Evolutionary conservation across 2,113 vertebrate species (phyloP), one percentile per base, ranked within the genome.

Genomic region (Osmerus mordax): DNA sequence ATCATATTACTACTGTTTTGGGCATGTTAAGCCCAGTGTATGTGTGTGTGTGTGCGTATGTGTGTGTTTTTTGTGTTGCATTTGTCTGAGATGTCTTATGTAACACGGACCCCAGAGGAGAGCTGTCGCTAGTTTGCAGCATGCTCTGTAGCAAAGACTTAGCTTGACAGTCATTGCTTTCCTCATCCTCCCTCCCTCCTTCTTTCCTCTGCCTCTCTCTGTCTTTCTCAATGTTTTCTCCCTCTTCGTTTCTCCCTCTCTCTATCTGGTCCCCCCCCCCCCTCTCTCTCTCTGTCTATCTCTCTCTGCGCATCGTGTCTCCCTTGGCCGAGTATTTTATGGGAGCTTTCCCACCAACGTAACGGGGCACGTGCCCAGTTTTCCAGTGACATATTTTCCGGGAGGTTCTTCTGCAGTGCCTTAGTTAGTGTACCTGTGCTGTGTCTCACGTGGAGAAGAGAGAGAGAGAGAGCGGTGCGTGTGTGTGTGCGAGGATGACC

Each of bases 111-210:
- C 87, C 81, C 86, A 87, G 83, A 89, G 79, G 81, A 83, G 83
- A 74, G 83, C 86, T 89, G 85, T 88, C 83, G 81, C 77, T 84
- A 75, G 83, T 88, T 83, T 87, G 83, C 85, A 87, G 86, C 83
- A 82, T 85, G 88, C 71, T 69, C 74, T 82, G 82, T 28, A 81
- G 75, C 81, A 83, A 79, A 85, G 80, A 82, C 78, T 82, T 85
- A 85, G 79, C 78, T 80, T 67, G 80, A 79, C 80, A 90, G 89
- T 91, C 90, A 89, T 90, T 89, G 85, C 84, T 78, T 89, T 88
- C 88, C 86, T 90, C 85, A 71, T 76, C 76, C 80, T 73, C 63
- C 74, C 71, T 62, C 73, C 75, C 18, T 71, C 58, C 7, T 65
- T 77, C 23, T 69, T n/a, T 53, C 58, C 41, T 36, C 36, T 64